Conservation (phyloP, 2,888 invertebrate species). For the Microplitis deprimator region DNA sequence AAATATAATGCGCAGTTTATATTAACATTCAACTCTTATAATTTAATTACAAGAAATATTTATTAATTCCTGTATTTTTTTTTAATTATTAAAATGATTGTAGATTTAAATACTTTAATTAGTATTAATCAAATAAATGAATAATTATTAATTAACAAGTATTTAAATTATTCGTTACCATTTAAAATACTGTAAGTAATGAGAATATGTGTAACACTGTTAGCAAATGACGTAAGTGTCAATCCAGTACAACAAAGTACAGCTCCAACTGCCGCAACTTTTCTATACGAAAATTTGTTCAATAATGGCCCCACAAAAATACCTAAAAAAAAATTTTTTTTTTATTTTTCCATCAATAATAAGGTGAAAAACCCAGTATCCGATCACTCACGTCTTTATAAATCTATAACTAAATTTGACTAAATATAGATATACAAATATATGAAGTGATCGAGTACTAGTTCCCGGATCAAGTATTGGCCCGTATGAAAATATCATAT, state of each 20-base stretch:
- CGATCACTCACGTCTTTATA: too few species aligned
- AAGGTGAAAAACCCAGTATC: background rate
- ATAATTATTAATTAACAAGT: background rate
- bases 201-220: constrained; percentile 68
- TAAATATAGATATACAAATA: too few species aligned
- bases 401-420: too few species aligned
- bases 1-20: too few species aligned
- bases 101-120: too few species aligned
- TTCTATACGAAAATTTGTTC: constrained; percentile 69
- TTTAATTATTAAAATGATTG: too few species aligned
- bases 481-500: too few species aligned
- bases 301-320: constrained; percentile 71
- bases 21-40: too few species aligned
- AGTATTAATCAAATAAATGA: background rate
- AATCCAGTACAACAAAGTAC: constrained; percentile 69
- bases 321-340: constrained; percentile 72
- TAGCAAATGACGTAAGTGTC: constrained; percentile 69
- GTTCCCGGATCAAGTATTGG: too few species aligned
- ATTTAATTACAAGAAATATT: too few species aligned
- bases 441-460: too few species aligned
- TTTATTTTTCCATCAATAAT: background rate
- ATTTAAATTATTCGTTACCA: constrained; percentile 70
- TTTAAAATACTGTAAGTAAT: constrained; percentile 67
- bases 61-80: too few species aligned
- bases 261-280: constrained; percentile 69